Evolutionary conservation across 2,797 vertebrate genomes (phyloP), one percentile per base, ranked within the genome.

Genomic region (Notolepis coatsorum): DNA sequence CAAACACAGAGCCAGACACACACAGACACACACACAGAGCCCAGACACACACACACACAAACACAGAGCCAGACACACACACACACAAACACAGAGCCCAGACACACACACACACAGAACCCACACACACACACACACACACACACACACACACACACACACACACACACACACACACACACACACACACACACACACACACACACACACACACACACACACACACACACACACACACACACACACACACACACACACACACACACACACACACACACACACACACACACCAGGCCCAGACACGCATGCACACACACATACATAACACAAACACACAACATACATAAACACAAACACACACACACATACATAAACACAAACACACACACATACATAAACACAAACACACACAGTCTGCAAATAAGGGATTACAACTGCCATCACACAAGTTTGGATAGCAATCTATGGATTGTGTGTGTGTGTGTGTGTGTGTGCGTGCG

Each of bases 391-490:
- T 5, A 7, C 20, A 38, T 12, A 12, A 53, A 12, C 43, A 38
- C 23, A 27, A 17, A 67, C 3, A 43, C 12, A 60, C 24, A 45
- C 2, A 4, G 4, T 12, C 21, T 6, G 38, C 17, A 4, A 15
- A 8, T 28, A 15, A 30, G 2, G 13, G 15, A 2, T n/a, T 9
- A 37, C 9, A 24, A 23, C 7, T 60, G 61, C 25, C 46, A 61
- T n/a, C n/a, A n/a, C n/a, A n/a, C n/a, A n/a, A 75, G 80, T 91
- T 91, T 93, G 91, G 92, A 91, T 91, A 92, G 89, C 89, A 92
- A 89, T 61, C 31, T n/a, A n/a, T n/a, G 86, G 88, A 89, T 90
- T 93, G 91, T 91, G 93, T 85, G 90, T 81, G 81, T 72, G 67
- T 72, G 84, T 1, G 4, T 2, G 42, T 83, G 86, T 74, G 70